These are phyloP conservation scores for Lathronympha strigana DNA, from an alignment of 2,888 invertebrate genomes.

Conservation along the genomic window DNA sequence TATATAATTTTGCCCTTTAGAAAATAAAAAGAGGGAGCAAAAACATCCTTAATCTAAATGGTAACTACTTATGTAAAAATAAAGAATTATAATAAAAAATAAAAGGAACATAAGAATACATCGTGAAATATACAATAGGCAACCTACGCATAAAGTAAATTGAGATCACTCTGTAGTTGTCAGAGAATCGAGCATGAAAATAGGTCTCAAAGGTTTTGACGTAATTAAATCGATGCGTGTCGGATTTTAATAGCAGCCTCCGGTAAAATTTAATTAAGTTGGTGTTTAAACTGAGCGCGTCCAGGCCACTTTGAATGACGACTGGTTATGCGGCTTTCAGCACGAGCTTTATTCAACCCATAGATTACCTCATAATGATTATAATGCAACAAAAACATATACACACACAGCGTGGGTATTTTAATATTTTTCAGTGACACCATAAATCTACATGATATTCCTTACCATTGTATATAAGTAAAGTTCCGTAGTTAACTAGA, in stretches of 20 bases:
- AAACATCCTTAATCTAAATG: slow-evolving; percentile 43
- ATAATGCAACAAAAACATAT: not conserved
- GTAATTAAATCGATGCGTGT: slow-evolving; percentile 24
- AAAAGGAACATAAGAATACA: slow-evolving; percentile 38
- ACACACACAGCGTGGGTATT: too few relatives aligned
- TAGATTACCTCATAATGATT: not conserved
- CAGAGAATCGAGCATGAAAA: not conserved
- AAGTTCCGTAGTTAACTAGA: too few relatives aligned
- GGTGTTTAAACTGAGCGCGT: slow-evolving; percentile 8
- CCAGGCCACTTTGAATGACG: slow-evolving; percentile 17
- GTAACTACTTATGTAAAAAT: slow-evolving; percentile 45
- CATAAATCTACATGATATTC: too few relatives aligned
- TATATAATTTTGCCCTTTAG: slow-evolving; percentile 8
- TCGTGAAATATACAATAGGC: slow-evolving; percentile 28
- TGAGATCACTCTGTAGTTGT: slow-evolving; percentile 32
- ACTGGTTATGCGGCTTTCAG: slow-evolving; percentile 8
- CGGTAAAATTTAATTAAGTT: slow-evolving; percentile 17
- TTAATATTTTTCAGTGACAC: too few relatives aligned
- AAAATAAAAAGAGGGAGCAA: slow-evolving; percentile 34
- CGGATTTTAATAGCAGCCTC: slow-evolving; percentile 19
- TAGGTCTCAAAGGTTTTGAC: slow-evolving; percentile 18
- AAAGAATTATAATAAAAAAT: slow-evolving; percentile 27
- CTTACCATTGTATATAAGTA: too few relatives aligned
- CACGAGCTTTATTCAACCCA: slow-evolving; percentile 2
- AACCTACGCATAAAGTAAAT: slow-evolving; percentile 17